Evolutionary conservation across 2,888 invertebrate genomes (phyloP).

Genomic region (Nemotelus nigrinus): DNA sequence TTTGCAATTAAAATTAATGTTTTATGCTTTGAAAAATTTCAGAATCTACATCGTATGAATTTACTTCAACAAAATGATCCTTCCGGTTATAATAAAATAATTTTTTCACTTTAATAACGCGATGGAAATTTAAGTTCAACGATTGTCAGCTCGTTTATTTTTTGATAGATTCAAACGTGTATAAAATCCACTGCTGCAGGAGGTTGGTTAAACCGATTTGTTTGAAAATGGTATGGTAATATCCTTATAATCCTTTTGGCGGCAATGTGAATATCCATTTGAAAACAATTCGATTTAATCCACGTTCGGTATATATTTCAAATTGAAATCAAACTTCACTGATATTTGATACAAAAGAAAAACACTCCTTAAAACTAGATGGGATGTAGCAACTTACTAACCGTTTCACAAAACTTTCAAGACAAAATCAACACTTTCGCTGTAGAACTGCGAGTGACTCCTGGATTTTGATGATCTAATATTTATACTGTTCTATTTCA

Average conservation of each 20-base stretch:
- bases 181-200: slow-evolving; percentile 32
- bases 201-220: slow-evolving; percentile 21
- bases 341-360: slow-evolving; percentile 3
- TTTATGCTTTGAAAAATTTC: too few species aligned
- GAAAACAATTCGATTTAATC: slow-evolving; percentile 28
- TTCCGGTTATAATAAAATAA: too few species aligned
- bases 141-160: neutral
- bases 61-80: too few species aligned
- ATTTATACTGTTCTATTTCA: slow-evolving; percentile 62
- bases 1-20: too few species aligned
- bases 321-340: neutral
- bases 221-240: slow-evolving; percentile 19
- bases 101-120: too few species aligned
- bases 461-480: slow-evolving; percentile 64
- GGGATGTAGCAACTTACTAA: slow-evolving; percentile 54
- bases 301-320: slow-evolving; percentile 26
- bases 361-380: slow-evolving; percentile 37
- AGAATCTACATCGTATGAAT: too few species aligned
- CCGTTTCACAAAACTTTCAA: slow-evolving; percentile 61
- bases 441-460: slow-evolving; percentile 66
- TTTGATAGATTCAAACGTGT: slow-evolving; percentile 14
- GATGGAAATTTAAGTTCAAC: too few species aligned
- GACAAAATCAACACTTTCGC: slow-evolving; percentile 65
- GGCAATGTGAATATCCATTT: slow-evolving; percentile 32
- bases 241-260: slow-evolving; percentile 36